Evolutionary conservation across 2,113 vertebrate species (phyloP).

Genomic region (Etia nguti): DNA sequence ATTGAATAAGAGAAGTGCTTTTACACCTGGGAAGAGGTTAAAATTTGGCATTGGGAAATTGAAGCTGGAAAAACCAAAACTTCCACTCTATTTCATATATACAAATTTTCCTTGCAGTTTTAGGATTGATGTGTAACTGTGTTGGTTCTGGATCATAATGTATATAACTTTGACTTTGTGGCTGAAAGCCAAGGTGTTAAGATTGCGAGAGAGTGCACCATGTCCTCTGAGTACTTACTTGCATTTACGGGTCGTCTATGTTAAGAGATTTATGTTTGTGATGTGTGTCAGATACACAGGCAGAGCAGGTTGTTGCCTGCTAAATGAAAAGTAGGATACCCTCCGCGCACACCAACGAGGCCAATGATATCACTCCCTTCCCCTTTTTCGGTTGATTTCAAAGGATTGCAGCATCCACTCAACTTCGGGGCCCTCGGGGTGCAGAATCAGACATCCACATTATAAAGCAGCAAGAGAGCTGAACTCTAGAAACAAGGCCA

Average conservation of each 20-base stretch:
- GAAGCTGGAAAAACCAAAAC: neutral
- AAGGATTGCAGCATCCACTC: slow-evolving; percentile 59
- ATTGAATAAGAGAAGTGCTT: neutral
- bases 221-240: neutral
- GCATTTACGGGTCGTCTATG: neutral
- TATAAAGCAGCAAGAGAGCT: slow-evolving; percentile 1
- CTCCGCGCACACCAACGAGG: slow-evolving; percentile 1
- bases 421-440: neutral
- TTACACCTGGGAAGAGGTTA: neutral
- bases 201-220: neutral
- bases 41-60: neutral
- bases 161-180: neutral
- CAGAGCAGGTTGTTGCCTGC: neutral
- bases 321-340: slow-evolving; percentile 6
- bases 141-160: neutral
- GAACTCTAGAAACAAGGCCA: slow-evolving; percentile 30
- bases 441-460: slow-evolving; percentile 35
- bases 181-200: too few species aligned
- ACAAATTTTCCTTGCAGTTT: neutral
- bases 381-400: slow-evolving; percentile 43
- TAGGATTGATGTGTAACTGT: rapidly evolving
- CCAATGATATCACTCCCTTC: neutral
- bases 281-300: neutral
- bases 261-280: neutral
- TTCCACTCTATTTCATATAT: neutral